Evolutionary conservation across 2,888 invertebrate genomes (phyloP), one percentile per base, ranked within the genome.

Genomic region (Lochmaea capreae): DNA sequence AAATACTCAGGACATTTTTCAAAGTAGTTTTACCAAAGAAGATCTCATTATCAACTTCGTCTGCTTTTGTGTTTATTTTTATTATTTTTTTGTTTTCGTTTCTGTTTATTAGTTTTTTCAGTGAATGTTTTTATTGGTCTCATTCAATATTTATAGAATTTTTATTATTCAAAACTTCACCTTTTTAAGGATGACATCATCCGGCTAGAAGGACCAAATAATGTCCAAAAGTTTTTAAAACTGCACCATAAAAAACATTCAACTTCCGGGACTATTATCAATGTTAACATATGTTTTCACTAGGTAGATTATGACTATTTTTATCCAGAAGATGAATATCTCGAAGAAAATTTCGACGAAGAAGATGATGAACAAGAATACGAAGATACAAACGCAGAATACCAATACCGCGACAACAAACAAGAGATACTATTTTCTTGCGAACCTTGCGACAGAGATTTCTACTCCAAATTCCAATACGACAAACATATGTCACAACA

Each of bases 381-480:
- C 33, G 70, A 72, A 22, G 75, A 69, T 68, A 18, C 57, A 18
- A 33, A 59, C 16, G 16, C 9, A 0, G 18, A 59, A 16, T 12
- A 62, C 10, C 16, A 16, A 39, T 62, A 62, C 39, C n/a, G 16
- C 10, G 62, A 57, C 75, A 77, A 26, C 59, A 68, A 65, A 85
- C 88, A 67, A 16, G 67, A 67, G 18, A 58, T 58, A 18, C 16
- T 43, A 59, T 88, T 89, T 83, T 92, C 90, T 86, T 95, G 95
- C 87, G 94, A 95, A 83, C 90, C 92, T n/a, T 97, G 97, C 86
- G 95, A 96, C 81, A 89, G 93, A 84, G 91, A 92, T 12, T 95
- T 95, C 85, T 87, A 88, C 68, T 89, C 90, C 0, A 82, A 88
- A 68, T 89, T 90, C 33, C 88, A 90, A 73, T 90, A 93, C 72